Conservation (phyloP, 2,888 invertebrate genomes). For the Pseudanteris insignis region DNA sequence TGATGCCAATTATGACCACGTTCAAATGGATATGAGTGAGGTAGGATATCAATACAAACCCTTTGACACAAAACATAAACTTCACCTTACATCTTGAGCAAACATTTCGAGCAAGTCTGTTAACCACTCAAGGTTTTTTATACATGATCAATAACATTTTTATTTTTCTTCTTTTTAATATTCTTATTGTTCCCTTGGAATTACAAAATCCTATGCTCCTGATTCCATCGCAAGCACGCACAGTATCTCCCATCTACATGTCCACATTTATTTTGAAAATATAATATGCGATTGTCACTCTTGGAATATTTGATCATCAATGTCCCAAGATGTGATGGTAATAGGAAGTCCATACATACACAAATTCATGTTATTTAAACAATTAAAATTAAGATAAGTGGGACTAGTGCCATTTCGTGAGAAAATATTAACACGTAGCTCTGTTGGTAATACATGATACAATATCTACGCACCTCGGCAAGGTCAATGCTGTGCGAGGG, state of each 20-base stretch:
- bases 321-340: constrained; percentile 8
- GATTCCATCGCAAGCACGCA: too few relatives aligned
- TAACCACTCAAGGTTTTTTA: constrained; percentile 25
- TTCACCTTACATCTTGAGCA: constrained; percentile 18
- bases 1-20: constrained; percentile 79
- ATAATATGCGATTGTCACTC: too few relatives aligned
- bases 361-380: constrained; percentile 37
- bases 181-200: too few relatives aligned
- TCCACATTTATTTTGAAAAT: too few relatives aligned
- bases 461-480: constrained; percentile 67
- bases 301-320: constrained; percentile 6
- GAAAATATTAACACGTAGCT: constrained; percentile 67
- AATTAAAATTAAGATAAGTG: constrained; percentile 62
- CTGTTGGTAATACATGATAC: constrained; percentile 68
- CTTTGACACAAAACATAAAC: too few relatives aligned
- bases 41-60: constrained; percentile 64
- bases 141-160: constrained; percentile 24
- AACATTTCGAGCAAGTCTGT: constrained; percentile 18
- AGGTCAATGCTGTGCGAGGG: constrained; percentile 67
- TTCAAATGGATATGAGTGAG: constrained; percentile 83
- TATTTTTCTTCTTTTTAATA: neutral
- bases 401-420: constrained; percentile 66
- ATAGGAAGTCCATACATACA: constrained; percentile 29
- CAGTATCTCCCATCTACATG: too few relatives aligned
- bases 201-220: too few relatives aligned